Percentiles rank a stretch among this genome's conserved stretches.
Conservation (phyloP, 2,888 invertebrate genomes). For the Cristatella mucedo region DNA sequence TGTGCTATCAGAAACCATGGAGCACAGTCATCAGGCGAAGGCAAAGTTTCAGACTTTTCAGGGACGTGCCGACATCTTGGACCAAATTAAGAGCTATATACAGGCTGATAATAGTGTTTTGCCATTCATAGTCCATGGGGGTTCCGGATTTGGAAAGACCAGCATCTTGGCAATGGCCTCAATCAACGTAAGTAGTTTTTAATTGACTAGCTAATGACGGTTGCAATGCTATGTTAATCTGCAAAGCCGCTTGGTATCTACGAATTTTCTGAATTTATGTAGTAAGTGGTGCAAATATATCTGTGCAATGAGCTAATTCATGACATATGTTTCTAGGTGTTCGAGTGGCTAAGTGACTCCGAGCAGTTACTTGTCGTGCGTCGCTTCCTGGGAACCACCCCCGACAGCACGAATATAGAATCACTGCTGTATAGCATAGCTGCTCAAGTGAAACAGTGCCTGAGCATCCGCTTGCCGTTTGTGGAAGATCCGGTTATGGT, state of each 20-base stretch:
- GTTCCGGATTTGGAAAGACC: conserved; percentile 7
- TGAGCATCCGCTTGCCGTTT: not conserved
- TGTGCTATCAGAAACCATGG: conserved; percentile 3
- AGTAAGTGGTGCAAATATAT: no score
- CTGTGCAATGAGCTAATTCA: no score
- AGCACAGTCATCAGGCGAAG: conserved; percentile 1
- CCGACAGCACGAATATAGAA: conserved; percentile 6
- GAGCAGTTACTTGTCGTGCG: not conserved
- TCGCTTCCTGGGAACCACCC: conserved; percentile 8
- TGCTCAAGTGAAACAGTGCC: no score
- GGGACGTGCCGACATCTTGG: conserved; percentile 8
- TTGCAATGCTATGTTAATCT: no score
- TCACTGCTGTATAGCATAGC: not conserved
- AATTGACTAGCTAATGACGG: no score
- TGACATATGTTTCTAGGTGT: no score
- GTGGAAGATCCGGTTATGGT: conserved; percentile 5
- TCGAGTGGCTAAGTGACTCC: conserved; percentile 3
- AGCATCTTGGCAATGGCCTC: conserved; percentile 6
- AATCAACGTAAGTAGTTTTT: conserved; percentile 2
- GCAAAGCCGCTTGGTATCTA: no score
- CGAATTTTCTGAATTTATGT: no score
- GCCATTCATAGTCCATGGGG: conserved; percentile 5
- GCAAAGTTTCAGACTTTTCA: conserved; percentile 6
- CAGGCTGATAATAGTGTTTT: not conserved
- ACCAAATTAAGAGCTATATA: not conserved